These are phyloP conservation scores for Aphelenchoides fujianensis DNA, from an alignment of 1,140 invertebrate genomes.

Conservation along the genomic window DNA sequence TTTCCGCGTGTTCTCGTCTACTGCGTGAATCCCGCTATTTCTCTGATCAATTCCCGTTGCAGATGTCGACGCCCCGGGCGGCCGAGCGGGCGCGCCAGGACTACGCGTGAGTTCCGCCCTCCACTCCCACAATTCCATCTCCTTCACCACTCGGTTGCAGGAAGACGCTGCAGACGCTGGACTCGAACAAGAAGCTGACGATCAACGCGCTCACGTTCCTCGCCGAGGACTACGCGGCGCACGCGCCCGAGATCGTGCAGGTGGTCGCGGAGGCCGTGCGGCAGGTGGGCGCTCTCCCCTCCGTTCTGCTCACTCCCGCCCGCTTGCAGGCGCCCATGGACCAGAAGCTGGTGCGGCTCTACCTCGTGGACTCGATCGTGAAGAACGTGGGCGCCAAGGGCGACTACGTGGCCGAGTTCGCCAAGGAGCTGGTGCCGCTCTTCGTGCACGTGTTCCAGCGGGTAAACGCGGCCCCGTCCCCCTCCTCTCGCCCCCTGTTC, in stretches of 20 bases:
- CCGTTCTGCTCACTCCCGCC: background rate
- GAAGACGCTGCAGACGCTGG: constrained; percentile 73
- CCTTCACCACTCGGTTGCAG: constrained; percentile 29
- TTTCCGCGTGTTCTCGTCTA: background rate
- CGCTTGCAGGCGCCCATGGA: constrained; percentile 71
- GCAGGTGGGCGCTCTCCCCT: constrained; percentile 70
- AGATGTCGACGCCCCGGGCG: background rate
- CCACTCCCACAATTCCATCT: background rate
- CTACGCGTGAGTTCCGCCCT: background rate
- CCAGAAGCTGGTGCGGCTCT: constrained; percentile 86
- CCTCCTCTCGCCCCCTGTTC: too few species aligned
- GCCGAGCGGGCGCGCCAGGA: background rate
- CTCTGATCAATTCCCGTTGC: background rate
- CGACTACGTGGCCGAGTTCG: constrained; percentile 77
- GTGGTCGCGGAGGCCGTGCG: constrained; percentile 86
- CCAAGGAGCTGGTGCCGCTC: constrained; percentile 52
- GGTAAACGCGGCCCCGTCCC: constrained; percentile 30
- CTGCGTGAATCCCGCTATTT: background rate
- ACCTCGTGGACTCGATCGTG: constrained; percentile 97
- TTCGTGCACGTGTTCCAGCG: constrained; percentile 57
- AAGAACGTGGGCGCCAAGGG: constrained; percentile 75
- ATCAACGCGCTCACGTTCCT: constrained; percentile 95
- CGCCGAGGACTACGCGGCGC: constrained; percentile 84
- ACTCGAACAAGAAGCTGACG: constrained; percentile 87
- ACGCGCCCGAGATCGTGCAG: constrained; percentile 80